These are phyloP conservation scores for Equus quagga DNA, from an alignment of 2,113 vertebrate genomes.

Conservation along the genomic window DNA sequence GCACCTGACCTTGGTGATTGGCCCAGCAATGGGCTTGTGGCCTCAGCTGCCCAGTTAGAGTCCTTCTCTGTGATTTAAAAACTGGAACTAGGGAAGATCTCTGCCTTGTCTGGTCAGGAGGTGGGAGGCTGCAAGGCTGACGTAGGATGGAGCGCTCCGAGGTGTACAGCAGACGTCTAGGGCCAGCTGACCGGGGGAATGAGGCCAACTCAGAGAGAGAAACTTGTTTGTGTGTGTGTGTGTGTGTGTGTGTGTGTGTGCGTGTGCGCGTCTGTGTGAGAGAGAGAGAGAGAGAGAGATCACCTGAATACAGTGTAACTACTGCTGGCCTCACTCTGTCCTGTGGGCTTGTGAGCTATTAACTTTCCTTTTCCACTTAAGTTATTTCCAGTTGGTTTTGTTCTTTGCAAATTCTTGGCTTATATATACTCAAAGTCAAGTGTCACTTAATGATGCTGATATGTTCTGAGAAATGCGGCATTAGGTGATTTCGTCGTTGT, in stretches of 20 bases:
- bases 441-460: no score
- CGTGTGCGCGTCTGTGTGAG: background rate
- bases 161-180: fast-evolving
- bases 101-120: background rate
- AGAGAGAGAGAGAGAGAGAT: no score
- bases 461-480: no score
- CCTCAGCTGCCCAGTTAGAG: background rate
- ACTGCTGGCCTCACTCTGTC: background rate
- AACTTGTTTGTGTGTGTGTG: no score
- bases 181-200: background rate
- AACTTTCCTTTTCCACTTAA: background rate
- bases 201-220: background rate
- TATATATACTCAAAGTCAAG: no score
- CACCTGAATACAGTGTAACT: fast-evolving
- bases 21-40: background rate
- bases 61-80: background rate
- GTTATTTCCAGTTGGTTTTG: background rate
- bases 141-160: fast-evolving
- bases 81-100: fast-evolving
- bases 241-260: background rate
- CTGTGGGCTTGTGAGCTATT: background rate
- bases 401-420: background rate
- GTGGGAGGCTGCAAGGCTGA: fast-evolving
- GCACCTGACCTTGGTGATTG: fast-evolving
- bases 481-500: no score